Evolutionary conservation across 2,113 vertebrate species (phyloP).

Genomic region (Stigmatopora nigra): DNA sequence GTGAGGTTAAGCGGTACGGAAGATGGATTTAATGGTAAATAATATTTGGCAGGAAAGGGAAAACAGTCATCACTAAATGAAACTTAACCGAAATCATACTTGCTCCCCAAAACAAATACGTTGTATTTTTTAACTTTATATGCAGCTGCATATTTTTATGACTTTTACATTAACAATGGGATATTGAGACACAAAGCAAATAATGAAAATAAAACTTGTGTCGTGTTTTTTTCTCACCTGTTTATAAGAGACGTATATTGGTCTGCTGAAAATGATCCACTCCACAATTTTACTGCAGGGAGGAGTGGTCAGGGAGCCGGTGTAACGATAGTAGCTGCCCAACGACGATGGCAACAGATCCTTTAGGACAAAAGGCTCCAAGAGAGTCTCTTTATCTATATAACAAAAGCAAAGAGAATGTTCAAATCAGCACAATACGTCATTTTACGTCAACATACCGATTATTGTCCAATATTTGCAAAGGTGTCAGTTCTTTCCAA

Average conservation of each 20-base stretch:
- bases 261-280: constrained; percentile 89
- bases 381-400: constrained; percentile 93
- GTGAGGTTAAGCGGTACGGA: too few species aligned
- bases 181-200: too few species aligned
- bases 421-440: constrained; percentile 20
- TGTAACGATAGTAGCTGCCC: constrained; percentile 90
- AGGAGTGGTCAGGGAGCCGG: constrained; percentile 90
- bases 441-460: constrained; percentile 3
- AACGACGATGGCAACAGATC: constrained; percentile 82
- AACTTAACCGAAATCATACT: too few species aligned
- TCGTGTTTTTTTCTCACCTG: constrained; percentile 73
- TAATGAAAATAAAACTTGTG: not conserved
- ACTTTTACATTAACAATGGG: too few species aligned
- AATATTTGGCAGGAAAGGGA: too few species aligned
- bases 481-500: not conserved
- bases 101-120: too few species aligned
- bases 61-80: too few species aligned
- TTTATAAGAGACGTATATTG: constrained; percentile 86
- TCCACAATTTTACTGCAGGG: constrained; percentile 94
- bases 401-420: constrained; percentile 17
- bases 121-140: too few species aligned
- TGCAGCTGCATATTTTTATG: too few species aligned
- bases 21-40: too few species aligned
- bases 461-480: constrained; percentile 1
- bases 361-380: constrained; percentile 90